Evolutionary conservation across 2,113 vertebrate species (phyloP).

Genomic region (Hemiprocne comata): DNA sequence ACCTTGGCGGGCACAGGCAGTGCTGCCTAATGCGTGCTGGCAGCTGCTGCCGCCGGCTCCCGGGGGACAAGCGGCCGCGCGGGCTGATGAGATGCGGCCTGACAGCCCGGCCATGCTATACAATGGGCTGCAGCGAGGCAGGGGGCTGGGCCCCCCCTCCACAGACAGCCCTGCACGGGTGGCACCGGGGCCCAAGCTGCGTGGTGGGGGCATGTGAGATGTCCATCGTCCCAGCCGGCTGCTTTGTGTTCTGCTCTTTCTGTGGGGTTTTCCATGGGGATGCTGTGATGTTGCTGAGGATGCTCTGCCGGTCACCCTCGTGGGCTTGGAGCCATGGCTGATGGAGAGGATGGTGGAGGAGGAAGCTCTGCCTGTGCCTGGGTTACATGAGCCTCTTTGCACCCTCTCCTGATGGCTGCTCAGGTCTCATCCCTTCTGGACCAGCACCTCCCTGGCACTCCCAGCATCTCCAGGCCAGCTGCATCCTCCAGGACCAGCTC

Average conservation of each 20-base stretch:
- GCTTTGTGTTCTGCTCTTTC: not conserved
- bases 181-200: not conserved
- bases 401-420: fast-evolving
- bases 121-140: not conserved
- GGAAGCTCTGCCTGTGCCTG: not conserved
- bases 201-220: no score
- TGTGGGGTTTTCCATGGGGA: fast-evolving
- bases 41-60: slow-evolving; percentile 30
- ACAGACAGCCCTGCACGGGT: not conserved
- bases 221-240: fast-evolving
- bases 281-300: not conserved
- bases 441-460: not conserved
- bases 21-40: not conserved
- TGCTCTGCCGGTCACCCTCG: not conserved
- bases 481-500: not conserved
- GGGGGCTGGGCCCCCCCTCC: not conserved
- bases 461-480: not conserved
- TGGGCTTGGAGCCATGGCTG: not conserved
- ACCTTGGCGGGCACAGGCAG: not conserved
- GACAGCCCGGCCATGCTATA: not conserved
- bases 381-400: not conserved
- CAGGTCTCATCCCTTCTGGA: fast-evolving
- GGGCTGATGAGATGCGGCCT: slow-evolving; percentile 10
- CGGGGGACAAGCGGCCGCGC: not conserved
- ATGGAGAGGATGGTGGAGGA: not conserved